Conservation (phyloP, 1,140 invertebrate species). For the Sycobia sp. region DNA sequence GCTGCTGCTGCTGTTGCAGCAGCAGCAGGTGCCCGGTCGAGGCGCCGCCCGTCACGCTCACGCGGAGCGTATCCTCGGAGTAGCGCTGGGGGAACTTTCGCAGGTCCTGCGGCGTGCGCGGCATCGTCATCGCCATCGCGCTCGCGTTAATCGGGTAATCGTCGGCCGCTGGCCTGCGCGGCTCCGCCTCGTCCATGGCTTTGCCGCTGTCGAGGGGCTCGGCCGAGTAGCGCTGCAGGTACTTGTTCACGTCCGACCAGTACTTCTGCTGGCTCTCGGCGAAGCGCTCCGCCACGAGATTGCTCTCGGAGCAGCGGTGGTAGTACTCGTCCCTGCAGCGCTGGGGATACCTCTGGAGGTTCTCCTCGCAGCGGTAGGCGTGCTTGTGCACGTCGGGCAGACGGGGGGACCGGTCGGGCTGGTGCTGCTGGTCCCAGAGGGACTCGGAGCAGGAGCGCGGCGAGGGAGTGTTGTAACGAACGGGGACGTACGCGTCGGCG, state of each 20-base stretch:
- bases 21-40: neutral
- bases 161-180: slow-evolving; percentile 14
- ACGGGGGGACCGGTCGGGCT: slow-evolving; percentile 5
- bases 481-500: slow-evolving; percentile 30
- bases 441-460: slow-evolving; percentile 6
- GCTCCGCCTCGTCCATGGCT: slow-evolving; percentile 26
- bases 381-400: slow-evolving; percentile 26
- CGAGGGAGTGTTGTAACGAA: slow-evolving; percentile 15
- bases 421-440: slow-evolving; percentile 26
- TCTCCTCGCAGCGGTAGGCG: slow-evolving; percentile 51
- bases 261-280: slow-evolving; percentile 42
- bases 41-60: slow-evolving; percentile 15
- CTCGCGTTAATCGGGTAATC: slow-evolving; percentile 17
- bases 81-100: slow-evolving; percentile 55
- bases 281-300: slow-evolving; percentile 49
- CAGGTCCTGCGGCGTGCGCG: slow-evolving; percentile 35
- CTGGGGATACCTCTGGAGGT: slow-evolving; percentile 55
- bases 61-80: slow-evolving; percentile 49
- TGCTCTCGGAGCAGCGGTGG: slow-evolving; percentile 54
- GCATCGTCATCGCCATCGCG: neutral
- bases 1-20: too few species aligned
- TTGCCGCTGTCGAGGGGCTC: slow-evolving; percentile 36
- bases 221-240: slow-evolving; percentile 51
- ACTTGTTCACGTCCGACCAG: slow-evolving; percentile 46
- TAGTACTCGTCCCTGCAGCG: slow-evolving; percentile 55